Base-by-base conservation (phyloP, 2,797 vertebrate genomes). In the Graptemys geographica region DNA sequence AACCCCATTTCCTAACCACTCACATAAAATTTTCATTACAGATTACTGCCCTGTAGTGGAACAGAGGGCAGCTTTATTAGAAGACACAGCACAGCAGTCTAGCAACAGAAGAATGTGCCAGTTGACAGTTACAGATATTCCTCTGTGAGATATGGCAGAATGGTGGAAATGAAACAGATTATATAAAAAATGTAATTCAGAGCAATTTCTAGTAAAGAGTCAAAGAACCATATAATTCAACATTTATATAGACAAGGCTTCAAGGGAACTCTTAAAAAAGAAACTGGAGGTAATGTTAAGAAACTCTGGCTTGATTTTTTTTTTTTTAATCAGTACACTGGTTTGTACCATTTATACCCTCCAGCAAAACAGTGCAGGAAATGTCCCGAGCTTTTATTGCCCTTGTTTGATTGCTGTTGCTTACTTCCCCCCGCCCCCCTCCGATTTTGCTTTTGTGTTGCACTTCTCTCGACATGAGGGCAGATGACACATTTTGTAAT, bases 221-320 rank as follows among this genome's bases (percentile, higher is more conserved):
- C 94, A 94, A 92, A 97, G 95, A 94, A 83, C 89, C 90, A 92
- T 87, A 92, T 94, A 94, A 96, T 96, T 94, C 96, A 95, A 92
- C 95, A 59, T 95, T 94, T 95, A 92, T 90, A 96, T 25, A 95
- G 91, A 95, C 94, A 89, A 92, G 90, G 86, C 90, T 97, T 93
- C 92, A 95, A 94, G 95, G 91, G 90, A 95, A 72, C 89, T 87
- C 80, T 79, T 90, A 1, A 79, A 79, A 95, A 76, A 78, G 84
- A 92, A 74, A 37, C 8, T n/a, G 59, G 2, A 90, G 52, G 93
- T 52, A 69, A 84, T 0, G 1, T 44, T 57, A 18, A 84, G 91
- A 92, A 90, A 87, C 15, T 59, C 78, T 8, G 69, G 33, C n/a
- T 89, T 69, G 74, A 85, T 85, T 90, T 90, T 23, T 55, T 62